phyloP scores from a whole-genome alignment of 1,140 invertebrate genomes.

The Camponotus vicinus region DNA sequence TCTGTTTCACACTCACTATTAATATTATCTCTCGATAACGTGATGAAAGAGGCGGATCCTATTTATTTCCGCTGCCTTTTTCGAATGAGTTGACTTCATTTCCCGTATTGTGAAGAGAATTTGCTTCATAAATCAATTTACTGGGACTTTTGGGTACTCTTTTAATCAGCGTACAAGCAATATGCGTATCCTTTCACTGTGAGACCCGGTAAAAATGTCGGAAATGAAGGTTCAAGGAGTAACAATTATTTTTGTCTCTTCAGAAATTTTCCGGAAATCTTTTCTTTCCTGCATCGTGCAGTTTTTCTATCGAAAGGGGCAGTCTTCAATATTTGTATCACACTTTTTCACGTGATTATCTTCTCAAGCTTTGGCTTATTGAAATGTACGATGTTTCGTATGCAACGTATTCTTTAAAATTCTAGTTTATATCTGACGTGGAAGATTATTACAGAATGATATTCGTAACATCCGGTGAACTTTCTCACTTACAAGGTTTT shows the following conservation, averaged over 20 bases:
- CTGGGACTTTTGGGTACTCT: background rate
- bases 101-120: background rate
- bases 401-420: background rate
- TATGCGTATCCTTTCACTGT: background rate
- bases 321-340: background rate
- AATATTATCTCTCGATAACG: slow-evolving; percentile 17
- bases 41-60: background rate
- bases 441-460: slow-evolving; percentile 29
- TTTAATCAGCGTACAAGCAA: background rate
- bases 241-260: background rate
- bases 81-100: background rate
- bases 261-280: background rate
- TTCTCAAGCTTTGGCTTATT: background rate
- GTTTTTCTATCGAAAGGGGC: background rate
- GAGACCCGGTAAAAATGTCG: background rate
- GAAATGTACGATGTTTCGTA: background rate
- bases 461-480: background rate
- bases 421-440: background rate
- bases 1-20: slow-evolving; percentile 38
- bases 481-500: slow-evolving; percentile 72
- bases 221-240: background rate
- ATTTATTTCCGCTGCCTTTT: background rate
- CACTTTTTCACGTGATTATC: background rate
- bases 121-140: background rate
- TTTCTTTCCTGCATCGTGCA: background rate